Evolutionary conservation across 2,113 vertebrate species (phyloP).

Genomic region (Ibidorhyncha struthersii): DNA sequence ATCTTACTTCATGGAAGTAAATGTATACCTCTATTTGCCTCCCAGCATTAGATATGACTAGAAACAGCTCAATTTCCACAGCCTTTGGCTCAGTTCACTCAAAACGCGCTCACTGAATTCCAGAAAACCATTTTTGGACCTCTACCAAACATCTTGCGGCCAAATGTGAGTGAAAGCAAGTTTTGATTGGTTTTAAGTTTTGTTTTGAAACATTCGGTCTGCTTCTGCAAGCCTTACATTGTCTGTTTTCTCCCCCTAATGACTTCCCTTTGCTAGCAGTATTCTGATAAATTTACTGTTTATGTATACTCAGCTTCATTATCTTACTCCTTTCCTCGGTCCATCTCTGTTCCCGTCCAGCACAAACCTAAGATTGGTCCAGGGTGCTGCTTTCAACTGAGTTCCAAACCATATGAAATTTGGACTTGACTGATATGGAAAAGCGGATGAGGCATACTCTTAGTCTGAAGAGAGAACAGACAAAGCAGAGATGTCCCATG

Average conservation of each 20-base stretch:
- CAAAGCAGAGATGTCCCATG: neutral
- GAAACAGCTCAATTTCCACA: neutral
- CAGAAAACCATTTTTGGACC: neutral
- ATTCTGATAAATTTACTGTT: neutral
- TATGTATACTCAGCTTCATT: neutral
- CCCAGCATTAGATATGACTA: neutral
- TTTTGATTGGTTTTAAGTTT: neutral
- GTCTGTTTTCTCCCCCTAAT: neutral
- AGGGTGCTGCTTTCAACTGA: neutral
- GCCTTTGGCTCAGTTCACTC: neutral
- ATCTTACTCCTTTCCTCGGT: neutral
- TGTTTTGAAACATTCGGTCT: neutral
- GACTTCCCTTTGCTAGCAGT: neutral
- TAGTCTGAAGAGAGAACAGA: neutral
- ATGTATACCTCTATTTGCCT: accelerated
- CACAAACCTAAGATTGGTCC: neutral
- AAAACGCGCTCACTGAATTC: neutral
- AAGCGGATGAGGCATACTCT: neutral
- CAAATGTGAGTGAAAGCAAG: neutral
- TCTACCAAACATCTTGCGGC: neutral
- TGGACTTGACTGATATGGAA: neutral
- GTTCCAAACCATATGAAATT: neutral
- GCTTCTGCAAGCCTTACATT: neutral
- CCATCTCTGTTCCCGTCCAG: neutral
- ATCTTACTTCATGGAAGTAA: neutral